Conservation (phyloP, 2,797 vertebrate species). For the Eurystomus glaucurus region DNA sequence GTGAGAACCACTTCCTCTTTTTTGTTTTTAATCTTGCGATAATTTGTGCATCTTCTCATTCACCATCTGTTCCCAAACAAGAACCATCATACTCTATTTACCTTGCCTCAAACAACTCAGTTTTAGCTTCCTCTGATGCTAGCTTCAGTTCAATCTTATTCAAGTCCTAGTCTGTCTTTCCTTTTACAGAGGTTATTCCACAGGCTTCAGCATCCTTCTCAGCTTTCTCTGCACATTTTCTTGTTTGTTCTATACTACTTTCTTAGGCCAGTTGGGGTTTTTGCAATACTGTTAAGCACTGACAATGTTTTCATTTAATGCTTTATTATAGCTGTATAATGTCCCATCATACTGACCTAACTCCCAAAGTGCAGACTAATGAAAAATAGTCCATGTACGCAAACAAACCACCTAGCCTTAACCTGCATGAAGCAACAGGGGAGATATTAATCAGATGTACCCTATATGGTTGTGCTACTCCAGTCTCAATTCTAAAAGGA, state of each 20-base stretch:
- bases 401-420: not conserved
- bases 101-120: conserved; percentile 10
- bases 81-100: not conserved
- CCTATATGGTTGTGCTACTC: accelerated
- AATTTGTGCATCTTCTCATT: conserved; percentile 26
- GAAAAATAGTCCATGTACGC: not conserved
- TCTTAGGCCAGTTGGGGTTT: not conserved
- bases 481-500: not conserved
- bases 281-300: not conserved
- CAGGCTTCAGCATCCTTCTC: not conserved
- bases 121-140: not conserved
- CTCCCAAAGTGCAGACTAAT: not conserved
- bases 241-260: not conserved
- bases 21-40: not conserved
- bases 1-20: conserved; percentile 18
- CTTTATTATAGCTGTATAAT: not conserved
- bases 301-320: not conserved
- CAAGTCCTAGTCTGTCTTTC: not conserved
- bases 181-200: not conserved
- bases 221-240: not conserved
- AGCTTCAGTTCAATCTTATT: not conserved
- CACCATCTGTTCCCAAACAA: not conserved
- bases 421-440: not conserved
- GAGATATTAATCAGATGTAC: not conserved
- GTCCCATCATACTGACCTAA: not conserved